These are phyloP conservation scores for Vespertilio murinus DNA, from an alignment of 2,797 vertebrate genomes.

Conservation along the genomic window DNA sequence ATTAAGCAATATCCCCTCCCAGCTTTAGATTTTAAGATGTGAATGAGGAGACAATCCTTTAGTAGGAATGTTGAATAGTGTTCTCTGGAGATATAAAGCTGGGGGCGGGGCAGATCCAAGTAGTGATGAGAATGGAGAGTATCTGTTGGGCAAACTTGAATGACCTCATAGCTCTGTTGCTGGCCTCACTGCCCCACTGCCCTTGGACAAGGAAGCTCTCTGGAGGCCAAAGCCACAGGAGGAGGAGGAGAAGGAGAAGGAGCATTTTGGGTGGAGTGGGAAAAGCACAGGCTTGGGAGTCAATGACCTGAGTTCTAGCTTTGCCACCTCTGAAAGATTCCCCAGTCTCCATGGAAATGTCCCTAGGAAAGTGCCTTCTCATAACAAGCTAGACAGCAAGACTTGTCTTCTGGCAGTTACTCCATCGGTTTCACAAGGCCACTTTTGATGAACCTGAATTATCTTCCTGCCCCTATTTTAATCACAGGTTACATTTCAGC, in stretches of 20 bases:
- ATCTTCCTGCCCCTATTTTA: neutral
- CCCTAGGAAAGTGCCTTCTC: neutral
- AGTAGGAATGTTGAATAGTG: neutral
- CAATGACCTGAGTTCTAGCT: neutral
- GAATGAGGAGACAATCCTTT: neutral
- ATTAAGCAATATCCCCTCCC: neutral
- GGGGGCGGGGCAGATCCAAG: rapidly evolving
- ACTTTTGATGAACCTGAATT: neutral
- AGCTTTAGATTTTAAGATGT: neutral
- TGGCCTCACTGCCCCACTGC: neutral
- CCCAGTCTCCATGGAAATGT: neutral
- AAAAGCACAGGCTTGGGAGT: neutral
- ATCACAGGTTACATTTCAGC: neutral
- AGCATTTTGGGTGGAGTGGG: neutral
- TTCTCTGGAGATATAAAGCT: neutral
- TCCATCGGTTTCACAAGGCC: neutral
- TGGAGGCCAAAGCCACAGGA: too few species aligned
- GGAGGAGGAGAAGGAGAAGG: neutral
- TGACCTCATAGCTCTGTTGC: neutral
- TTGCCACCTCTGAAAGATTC: neutral
- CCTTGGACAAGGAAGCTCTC: neutral
- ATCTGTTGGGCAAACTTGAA: neutral
- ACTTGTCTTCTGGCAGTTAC: neutral
- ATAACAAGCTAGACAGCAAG: neutral
- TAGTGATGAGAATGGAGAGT: rapidly evolving